Percentiles rank a stretch among this genome's conserved stretches.
Conservation (phyloP, 2,888 invertebrate species). For the Gymnocheta viridis region DNA sequence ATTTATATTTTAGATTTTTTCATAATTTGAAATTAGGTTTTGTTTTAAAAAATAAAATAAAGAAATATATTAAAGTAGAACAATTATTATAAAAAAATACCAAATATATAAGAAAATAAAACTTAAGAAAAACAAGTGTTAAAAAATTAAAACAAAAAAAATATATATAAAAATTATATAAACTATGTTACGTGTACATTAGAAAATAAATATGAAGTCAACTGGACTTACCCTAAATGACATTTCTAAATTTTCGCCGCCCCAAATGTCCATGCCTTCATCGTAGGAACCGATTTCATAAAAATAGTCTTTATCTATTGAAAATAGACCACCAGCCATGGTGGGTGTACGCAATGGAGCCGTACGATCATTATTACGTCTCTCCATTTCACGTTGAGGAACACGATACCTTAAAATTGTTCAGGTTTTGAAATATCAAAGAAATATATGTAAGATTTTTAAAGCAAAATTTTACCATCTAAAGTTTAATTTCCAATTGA, state of each 20-base stretch:
- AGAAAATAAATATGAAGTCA: not conserved
- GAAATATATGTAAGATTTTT: not conserved
- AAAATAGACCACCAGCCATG: constrained; percentile 98
- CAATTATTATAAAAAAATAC: constrained; percentile 4
- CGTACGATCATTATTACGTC: constrained; percentile 95
- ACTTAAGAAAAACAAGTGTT: not conserved
- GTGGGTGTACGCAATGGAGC: constrained; percentile 97
- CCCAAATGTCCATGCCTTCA: constrained; percentile 99
- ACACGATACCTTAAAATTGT: constrained; percentile 91
- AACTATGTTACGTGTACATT: not conserved
- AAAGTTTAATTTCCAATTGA: constrained; percentile 99
- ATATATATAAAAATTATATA: constrained; percentile 12
- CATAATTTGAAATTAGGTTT: constrained; percentile 62
- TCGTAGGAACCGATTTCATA: constrained; percentile 99
- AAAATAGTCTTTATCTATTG: constrained; percentile 98
- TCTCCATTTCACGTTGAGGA: constrained; percentile 97
- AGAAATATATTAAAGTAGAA: constrained; percentile 21
- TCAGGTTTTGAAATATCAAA: not conserved
- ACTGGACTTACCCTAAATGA: constrained; percentile 82
- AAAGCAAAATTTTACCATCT: constrained; percentile 88
- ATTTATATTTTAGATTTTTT: constrained; percentile 42
- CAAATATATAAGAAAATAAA: constrained; percentile 27
- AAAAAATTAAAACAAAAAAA: not conserved
- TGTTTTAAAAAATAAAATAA: constrained; percentile 48
- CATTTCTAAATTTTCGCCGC: constrained; percentile 84